phyloP scores from a whole-genome alignment of 2,888 invertebrate genomes.

The Leptodirus hochenwartii region DNA sequence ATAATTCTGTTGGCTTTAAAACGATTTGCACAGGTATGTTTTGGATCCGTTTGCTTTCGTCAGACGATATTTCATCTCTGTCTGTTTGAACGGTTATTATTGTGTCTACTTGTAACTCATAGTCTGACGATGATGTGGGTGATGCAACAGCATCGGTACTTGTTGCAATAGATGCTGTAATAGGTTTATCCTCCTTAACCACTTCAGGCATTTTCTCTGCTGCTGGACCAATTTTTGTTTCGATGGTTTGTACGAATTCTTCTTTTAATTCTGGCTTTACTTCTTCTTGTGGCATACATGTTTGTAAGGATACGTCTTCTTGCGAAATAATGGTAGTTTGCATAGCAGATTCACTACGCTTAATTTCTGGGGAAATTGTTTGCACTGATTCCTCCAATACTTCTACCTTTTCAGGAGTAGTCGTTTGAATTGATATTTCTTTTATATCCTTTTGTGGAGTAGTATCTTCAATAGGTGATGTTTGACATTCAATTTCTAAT shows the following conservation, averaged over 20 bases:
- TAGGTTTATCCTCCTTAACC: too few relatives aligned
- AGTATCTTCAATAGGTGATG: conserved; percentile 19
- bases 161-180: too few relatives aligned
- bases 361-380: conserved; percentile 19
- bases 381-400: conserved; percentile 21
- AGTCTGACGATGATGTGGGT: too few relatives aligned
- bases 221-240: too few relatives aligned
- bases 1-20: too few relatives aligned
- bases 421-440: conserved; percentile 28
- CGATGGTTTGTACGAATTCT: conserved; percentile 16
- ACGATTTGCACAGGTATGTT: too few relatives aligned
- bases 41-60: too few relatives aligned
- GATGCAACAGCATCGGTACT: too few relatives aligned
- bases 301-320: conserved; percentile 24
- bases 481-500: conserved; percentile 19
- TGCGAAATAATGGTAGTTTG: conserved; percentile 20
- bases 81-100: too few relatives aligned
- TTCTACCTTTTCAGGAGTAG: conserved; percentile 20
- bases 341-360: conserved; percentile 22
- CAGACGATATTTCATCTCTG: too few relatives aligned
- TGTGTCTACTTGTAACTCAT: too few relatives aligned
- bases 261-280: conserved; percentile 8
- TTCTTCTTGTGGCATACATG: conserved; percentile 24
- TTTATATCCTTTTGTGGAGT: conserved; percentile 12
- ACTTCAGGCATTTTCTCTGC: too few relatives aligned